Percentiles rank a stretch among this genome's conserved stretches.
phyloP scores from a whole-genome alignment of 2,797 vertebrate species.

The Anniella stebbinsi region DNA sequence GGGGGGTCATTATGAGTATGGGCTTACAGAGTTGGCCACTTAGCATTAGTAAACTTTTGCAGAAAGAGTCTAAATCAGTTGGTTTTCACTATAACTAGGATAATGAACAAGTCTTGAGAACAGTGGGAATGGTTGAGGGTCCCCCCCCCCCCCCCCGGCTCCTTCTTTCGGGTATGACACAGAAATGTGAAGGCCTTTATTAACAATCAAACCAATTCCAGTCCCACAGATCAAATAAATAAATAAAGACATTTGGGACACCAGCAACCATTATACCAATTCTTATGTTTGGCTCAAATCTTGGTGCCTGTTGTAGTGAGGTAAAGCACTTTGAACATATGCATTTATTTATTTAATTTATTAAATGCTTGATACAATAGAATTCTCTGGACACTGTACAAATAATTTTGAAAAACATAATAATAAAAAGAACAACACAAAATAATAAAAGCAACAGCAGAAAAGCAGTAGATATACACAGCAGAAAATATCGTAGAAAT shows the following conservation, averaged over 20 bases:
- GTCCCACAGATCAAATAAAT: background rate
- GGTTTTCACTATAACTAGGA: background rate
- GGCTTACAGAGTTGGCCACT: background rate
- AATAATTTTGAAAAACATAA: too few species aligned
- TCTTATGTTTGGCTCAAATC: background rate
- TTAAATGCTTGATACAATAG: too few species aligned
- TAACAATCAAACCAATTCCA: background rate
- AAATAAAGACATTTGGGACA: background rate
- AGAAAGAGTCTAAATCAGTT: background rate
- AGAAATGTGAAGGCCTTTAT: background rate
- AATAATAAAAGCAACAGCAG: too few species aligned
- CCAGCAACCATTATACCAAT: background rate
- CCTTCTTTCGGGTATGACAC: background rate
- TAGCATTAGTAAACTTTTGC: background rate
- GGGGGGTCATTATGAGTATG: background rate
- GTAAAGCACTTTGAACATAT: background rate
- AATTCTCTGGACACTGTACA: too few species aligned
- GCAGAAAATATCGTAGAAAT: too few species aligned
- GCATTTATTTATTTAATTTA: too few species aligned
- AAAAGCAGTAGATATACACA: too few species aligned
- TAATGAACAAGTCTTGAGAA: constrained; percentile 24
- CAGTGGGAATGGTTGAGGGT: background rate
- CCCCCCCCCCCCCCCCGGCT: too few species aligned
- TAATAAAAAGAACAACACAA: too few species aligned
- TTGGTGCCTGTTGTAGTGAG: background rate